Evolutionary conservation across 2,113 vertebrate genomes (phyloP), one percentile per base, ranked within the genome.

Genomic region (Rhodinocichla rosea): DNA sequence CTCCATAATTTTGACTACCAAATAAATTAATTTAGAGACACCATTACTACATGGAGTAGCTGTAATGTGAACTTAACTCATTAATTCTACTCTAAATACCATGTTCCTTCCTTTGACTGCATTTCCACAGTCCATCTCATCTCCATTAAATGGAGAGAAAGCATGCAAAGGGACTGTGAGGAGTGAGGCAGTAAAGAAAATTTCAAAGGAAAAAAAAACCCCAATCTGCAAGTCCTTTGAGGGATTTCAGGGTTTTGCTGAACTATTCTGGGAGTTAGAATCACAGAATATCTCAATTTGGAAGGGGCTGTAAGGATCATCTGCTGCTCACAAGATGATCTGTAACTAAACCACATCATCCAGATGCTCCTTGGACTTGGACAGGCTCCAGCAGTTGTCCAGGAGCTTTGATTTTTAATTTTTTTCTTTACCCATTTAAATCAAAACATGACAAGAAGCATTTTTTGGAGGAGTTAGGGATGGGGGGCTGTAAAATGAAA

Each of bases 401-500:
- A 13, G 20, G 19, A 73, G 7, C 13, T 82, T 79, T 17, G 35
- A 14, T 40, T 60, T 80, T 64, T 16, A 13, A 1, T 0, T 6
- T 9, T 24, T 71, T 37, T 45, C 32, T 59, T 45, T 33, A 28
- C 10, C 47, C 60, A 18, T 64, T 75, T 57, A 37, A 40, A 55
- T 42, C 7, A 57, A 70, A 87, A 32, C 37, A 28, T 7, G 12
- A 12, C 4, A 49, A 67, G 30, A 8, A 19, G 22, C 11, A 10
- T 12, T 76, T 74, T 35, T 27, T 6, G 0, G 0, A 7, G 12
- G 7, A 53, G 24, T 7, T 64, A 24, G 3, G 6, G 10, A 6
- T 33, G 45, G 30, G 7, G 24, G 3, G 12, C 15, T 44, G 20
- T 20, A 10, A 83, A 67, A 28, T 10, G 2, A 18, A n/a, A 11